Conservation (phyloP, 1,140 invertebrate genomes). For the Ridgeia piscesae region DNA sequence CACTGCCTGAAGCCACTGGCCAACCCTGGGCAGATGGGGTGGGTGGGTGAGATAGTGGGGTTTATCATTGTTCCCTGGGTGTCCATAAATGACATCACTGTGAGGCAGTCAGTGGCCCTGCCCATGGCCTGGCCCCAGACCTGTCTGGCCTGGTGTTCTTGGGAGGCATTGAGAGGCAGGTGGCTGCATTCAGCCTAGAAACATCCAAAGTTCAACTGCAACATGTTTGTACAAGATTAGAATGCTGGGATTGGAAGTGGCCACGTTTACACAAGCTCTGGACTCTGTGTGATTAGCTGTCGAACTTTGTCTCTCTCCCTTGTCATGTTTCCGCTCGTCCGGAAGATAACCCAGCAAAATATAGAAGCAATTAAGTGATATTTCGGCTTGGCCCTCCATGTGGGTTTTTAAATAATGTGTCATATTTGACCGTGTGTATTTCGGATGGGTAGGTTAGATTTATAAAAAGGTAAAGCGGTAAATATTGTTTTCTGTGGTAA, state of each 20-base stretch:
- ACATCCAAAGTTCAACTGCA: not conserved
- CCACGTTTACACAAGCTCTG: not conserved
- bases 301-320: not conserved
- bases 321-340: not conserved
- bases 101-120: not conserved
- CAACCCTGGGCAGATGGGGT: not conserved
- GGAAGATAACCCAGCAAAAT: not conserved
- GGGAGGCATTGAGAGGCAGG: not conserved
- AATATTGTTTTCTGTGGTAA: not conserved
- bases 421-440: not conserved
- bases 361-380: not conserved
- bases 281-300: not conserved
- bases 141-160: not conserved
- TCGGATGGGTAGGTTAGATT: not conserved
- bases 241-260: not conserved
- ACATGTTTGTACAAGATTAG: not conserved
- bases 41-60: not conserved
- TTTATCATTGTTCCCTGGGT: not conserved
- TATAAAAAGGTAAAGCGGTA: not conserved
- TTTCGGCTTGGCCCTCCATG: not conserved
- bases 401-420: not conserved
- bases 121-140: not conserved
- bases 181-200: not conserved
- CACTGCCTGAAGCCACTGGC: not conserved
- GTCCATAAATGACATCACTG: not conserved